phyloP scores from a whole-genome alignment of 2,113 vertebrate genomes.

The Agapornis roseicollis region DNA sequence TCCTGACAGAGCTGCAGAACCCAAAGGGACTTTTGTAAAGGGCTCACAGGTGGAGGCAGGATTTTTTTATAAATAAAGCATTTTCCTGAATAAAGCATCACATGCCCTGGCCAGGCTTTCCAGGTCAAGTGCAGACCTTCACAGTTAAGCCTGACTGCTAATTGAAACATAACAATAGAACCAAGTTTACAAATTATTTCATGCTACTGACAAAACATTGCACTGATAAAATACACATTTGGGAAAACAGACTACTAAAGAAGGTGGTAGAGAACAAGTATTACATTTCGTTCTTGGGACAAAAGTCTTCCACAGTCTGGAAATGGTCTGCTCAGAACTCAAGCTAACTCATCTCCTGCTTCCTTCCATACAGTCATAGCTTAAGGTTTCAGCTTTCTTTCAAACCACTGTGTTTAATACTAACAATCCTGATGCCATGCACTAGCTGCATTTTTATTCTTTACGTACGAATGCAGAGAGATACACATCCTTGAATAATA shows the following conservation, averaged over 20 bases:
- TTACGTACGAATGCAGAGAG: neutral
- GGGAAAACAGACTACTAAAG: neutral
- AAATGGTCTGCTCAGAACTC: neutral
- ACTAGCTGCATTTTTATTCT: neutral
- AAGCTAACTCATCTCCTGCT: neutral
- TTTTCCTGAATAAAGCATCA: neutral
- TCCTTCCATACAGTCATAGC: neutral
- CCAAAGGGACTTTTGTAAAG: neutral
- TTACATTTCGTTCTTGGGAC: neutral
- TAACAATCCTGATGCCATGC: fast-evolving
- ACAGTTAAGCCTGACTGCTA: neutral
- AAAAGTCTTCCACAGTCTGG: neutral
- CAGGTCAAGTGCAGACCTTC: neutral
- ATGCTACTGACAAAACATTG: neutral
- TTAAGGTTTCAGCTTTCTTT: neutral
- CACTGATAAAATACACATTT: neutral
- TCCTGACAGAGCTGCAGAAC: neutral
- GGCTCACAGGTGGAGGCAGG: neutral
- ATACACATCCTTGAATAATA: neutral
- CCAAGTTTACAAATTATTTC: neutral
- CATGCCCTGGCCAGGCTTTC: neutral
- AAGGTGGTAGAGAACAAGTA: neutral
- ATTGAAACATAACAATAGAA: neutral
- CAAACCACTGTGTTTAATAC: neutral
- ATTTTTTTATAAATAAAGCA: neutral